Conservation (phyloP, 2,797 vertebrate species). For the Austrolebias charrua region DNA sequence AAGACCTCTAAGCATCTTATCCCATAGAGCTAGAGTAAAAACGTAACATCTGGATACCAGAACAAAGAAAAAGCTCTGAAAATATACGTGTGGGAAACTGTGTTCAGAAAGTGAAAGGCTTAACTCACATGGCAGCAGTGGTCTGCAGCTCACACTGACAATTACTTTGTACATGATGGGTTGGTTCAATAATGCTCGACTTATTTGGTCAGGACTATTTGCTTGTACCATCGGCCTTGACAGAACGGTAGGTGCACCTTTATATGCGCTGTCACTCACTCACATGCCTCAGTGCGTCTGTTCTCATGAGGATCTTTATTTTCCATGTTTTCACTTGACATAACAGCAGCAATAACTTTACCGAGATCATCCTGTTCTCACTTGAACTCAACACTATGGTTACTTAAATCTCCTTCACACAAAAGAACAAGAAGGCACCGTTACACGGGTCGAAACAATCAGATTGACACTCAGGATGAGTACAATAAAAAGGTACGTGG, state of each 20-base stretch:
- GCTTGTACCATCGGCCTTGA: slow-evolving; percentile 23
- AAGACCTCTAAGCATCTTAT: neutral
- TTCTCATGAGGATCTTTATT: slow-evolving; percentile 14
- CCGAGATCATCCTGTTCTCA: neutral
- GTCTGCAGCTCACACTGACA: slow-evolving; percentile 20
- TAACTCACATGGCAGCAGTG: slow-evolving; percentile 13
- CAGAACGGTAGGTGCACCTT: slow-evolving; percentile 20
- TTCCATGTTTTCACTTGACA: neutral
- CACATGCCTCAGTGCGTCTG: neutral
- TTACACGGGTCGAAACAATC: neutral
- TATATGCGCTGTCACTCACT: slow-evolving; percentile 21
- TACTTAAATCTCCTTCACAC: neutral
- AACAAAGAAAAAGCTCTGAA: neutral
- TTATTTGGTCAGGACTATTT: slow-evolving; percentile 13
- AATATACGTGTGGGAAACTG: neutral
- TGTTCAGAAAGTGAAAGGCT: neutral
- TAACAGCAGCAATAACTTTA: neutral
- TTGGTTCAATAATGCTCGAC: slow-evolving; percentile 4
- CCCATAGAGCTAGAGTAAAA: neutral
- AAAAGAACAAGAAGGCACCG: neutral
- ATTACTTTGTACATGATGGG: slow-evolving; percentile 7
- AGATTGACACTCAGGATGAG: no score
- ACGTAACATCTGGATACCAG: neutral
- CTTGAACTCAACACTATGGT: neutral
- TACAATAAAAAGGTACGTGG: neutral